A percentile compares a stretch with the other conserved stretches of the same genome.
Evolutionary conservation across 2,888 invertebrate genomes (phyloP).

Genomic region (Ochropleura leucogaster): DNA sequence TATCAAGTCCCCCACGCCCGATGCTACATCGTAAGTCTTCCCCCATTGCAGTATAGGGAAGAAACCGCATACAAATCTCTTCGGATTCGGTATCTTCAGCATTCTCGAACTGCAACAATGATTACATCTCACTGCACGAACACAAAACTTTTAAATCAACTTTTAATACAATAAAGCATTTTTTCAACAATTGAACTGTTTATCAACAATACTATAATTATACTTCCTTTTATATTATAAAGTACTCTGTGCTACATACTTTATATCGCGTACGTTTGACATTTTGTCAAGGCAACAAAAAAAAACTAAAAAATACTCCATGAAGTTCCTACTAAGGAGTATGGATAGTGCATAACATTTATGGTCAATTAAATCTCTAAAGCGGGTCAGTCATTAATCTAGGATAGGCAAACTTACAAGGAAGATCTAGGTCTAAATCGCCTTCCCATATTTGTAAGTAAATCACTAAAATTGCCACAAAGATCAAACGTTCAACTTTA

Average conservation of each 20-base stretch:
- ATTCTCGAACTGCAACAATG: constrained; percentile 67
- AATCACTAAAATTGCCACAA: background rate
- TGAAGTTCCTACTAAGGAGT: constrained; percentile 12
- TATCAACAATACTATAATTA: background rate
- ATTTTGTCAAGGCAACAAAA: constrained; percentile 19
- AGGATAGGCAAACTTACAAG: constrained; percentile 10
- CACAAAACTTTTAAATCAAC: background rate
- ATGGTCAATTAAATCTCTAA: background rate
- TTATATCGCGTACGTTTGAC: constrained; percentile 13
- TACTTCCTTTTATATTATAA: no score
- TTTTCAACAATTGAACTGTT: background rate
- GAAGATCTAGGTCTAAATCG: background rate
- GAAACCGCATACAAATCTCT: constrained; percentile 73
- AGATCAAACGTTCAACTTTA: background rate
- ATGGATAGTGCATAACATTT: background rate
- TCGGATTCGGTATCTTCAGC: constrained; percentile 75
- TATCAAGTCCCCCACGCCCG: constrained; percentile 92
- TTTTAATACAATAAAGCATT: constrained; percentile 1
- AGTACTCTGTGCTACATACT: no score
- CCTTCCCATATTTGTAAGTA: constrained; percentile 11
- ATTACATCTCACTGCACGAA: constrained; percentile 18
- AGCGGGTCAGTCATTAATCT: background rate
- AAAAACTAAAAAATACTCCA: background rate
- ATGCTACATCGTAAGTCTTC: constrained; percentile 89
- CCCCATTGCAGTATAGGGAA: constrained; percentile 91